phyloP scores from a whole-genome alignment of 2,113 vertebrate species.

The Gavia stellata region DNA sequence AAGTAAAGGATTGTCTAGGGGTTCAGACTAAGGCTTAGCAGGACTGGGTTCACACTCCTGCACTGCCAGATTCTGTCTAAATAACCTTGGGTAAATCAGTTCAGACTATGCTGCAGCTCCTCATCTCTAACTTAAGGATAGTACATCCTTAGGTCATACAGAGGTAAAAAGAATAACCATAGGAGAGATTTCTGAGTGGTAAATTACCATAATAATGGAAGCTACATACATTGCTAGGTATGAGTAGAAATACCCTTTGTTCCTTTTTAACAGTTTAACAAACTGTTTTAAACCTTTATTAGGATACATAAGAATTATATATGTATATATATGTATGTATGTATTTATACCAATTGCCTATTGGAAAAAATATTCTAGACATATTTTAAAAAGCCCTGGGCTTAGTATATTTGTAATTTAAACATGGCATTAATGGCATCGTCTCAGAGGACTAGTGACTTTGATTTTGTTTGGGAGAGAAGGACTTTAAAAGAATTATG shows the following conservation, averaged over 20 bases:
- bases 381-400: neutral
- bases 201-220: neutral
- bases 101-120: neutral
- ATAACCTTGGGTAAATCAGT: neutral
- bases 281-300: neutral
- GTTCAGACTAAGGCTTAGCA: neutral
- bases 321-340: neutral
- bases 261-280: neutral
- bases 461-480: neutral
- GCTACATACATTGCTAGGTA: neutral
- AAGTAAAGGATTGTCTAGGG: neutral
- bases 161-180: neutral
- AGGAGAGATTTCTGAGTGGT: neutral
- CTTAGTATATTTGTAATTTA: neutral
- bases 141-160: neutral
- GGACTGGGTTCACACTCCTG: neutral
- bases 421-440: neutral
- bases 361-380: neutral
- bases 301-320: neutral
- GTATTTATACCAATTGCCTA: neutral
- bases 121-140: neutral
- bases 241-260: neutral
- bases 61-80: neutral
- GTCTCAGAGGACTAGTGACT: neutral
- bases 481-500: neutral